phyloP scores from a whole-genome alignment of 2,113 vertebrate species.

The Laticauda colubrina region DNA sequence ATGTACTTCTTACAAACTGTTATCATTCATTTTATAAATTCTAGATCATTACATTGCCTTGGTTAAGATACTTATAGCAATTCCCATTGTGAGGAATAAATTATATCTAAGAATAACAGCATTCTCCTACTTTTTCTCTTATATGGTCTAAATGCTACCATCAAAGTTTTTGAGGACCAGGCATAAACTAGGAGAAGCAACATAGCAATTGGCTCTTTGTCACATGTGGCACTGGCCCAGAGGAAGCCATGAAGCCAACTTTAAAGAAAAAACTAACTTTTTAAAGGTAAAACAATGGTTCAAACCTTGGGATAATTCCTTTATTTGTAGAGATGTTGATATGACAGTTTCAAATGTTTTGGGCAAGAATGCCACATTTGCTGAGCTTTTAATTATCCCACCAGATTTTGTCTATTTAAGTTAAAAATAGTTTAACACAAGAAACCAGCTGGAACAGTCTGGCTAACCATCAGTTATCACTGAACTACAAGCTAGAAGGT shows the following conservation, averaged over 20 bases:
- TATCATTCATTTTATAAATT: conserved; percentile 32
- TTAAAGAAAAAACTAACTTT: background rate
- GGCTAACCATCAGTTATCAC: background rate
- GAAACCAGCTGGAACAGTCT: background rate
- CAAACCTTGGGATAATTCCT: background rate
- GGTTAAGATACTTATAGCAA: conserved; percentile 42
- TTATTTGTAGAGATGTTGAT: background rate
- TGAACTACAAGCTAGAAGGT: background rate
- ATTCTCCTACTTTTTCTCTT: background rate
- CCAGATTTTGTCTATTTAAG: background rate
- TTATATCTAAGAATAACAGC: conserved; percentile 14
- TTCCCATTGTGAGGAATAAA: background rate
- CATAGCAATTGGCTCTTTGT: background rate
- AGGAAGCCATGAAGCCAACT: background rate
- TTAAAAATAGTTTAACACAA: background rate
- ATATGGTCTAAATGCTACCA: background rate
- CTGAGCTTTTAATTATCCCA: background rate
- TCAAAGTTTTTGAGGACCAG: background rate
- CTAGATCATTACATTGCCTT: conserved; percentile 23
- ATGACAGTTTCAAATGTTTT: background rate
- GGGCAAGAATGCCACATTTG: background rate
- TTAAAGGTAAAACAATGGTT: background rate
- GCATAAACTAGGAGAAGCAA: background rate
- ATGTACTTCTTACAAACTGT: conserved; percentile 14
- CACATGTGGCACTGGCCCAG: background rate